Conservation (phyloP, 2,797 vertebrate species). For the Mormyrus hasselquistii region DNA sequence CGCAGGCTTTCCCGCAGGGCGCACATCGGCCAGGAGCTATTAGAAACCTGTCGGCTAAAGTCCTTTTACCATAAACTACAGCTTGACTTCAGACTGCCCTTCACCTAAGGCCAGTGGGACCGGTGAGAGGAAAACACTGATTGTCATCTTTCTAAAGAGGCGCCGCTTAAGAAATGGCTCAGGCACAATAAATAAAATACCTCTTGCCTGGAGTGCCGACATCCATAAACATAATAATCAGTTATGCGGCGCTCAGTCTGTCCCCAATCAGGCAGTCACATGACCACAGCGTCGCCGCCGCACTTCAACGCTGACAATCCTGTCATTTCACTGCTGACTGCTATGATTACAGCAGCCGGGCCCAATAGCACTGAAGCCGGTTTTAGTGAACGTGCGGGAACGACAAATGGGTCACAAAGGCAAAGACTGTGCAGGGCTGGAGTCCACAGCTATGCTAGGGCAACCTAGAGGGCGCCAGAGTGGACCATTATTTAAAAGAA, state of each 20-base stretch:
- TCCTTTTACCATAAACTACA: not conserved
- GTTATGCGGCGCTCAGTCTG: not conserved
- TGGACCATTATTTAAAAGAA: not conserved
- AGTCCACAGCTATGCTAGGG: not conserved
- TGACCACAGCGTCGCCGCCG: not conserved
- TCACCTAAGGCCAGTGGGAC: not conserved
- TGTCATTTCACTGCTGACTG: constrained; percentile 14
- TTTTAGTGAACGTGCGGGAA: constrained; percentile 30
- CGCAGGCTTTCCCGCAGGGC: not conserved
- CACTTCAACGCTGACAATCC: not conserved
- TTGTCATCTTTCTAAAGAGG: not conserved
- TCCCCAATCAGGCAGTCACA: constrained; percentile 8
- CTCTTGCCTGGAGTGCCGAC: not conserved
- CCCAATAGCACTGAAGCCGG: constrained; percentile 30
- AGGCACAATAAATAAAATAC: constrained; percentile 8
- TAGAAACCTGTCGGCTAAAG: not conserved
- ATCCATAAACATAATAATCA: constrained; percentile 18
- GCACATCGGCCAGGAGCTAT: not conserved
- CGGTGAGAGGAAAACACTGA: not conserved
- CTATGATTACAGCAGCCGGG: constrained; percentile 33
- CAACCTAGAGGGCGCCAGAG: not conserved
- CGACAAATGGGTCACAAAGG: constrained; percentile 17
- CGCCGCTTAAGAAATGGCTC: not conserved
- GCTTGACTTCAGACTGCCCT: not conserved
- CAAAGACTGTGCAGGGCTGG: constrained; percentile 18